Percentiles rank a stretch among this genome's conserved stretches.
phyloP scores from a whole-genome alignment of 2,113 vertebrate genomes.

The Gobiocypris rarus region DNA sequence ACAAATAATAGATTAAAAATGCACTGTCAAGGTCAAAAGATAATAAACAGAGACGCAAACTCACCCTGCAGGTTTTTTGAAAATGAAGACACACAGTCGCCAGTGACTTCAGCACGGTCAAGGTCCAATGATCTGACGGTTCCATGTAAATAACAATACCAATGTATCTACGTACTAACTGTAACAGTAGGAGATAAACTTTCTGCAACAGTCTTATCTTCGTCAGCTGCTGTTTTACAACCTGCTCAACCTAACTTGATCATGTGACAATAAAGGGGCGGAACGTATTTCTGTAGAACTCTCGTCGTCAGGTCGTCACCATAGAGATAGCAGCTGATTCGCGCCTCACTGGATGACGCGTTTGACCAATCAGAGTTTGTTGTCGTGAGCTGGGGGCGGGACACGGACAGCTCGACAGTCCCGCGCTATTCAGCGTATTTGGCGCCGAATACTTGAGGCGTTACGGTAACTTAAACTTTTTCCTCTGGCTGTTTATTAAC shows the following conservation, averaged over 20 bases:
- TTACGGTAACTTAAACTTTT: conserved; percentile 60
- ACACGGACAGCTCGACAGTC: conserved; percentile 50
- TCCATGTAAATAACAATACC: background rate
- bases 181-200: background rate
- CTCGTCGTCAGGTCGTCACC: conserved; percentile 65
- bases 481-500: background rate
- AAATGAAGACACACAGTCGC: background rate
- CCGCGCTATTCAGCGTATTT: background rate
- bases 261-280: conserved; percentile 66
- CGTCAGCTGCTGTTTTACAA: background rate
- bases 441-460: background rate
- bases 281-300: conserved; percentile 7
- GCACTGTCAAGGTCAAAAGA: background rate
- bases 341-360: conserved; percentile 58
- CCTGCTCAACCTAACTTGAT: conserved; percentile 56
- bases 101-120: background rate
- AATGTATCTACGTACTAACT: background rate
- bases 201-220: background rate
- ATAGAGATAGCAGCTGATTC: conserved; percentile 59
- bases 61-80: background rate
- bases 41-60: background rate
- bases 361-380: conserved; percentile 65
- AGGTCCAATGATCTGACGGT: background rate
- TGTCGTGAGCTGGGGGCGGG: conserved; percentile 2
- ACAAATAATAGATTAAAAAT: background rate